Evolutionary conservation across 2,113 vertebrate genomes (phyloP).

Genomic region (Ranitomeya variabilis): DNA sequence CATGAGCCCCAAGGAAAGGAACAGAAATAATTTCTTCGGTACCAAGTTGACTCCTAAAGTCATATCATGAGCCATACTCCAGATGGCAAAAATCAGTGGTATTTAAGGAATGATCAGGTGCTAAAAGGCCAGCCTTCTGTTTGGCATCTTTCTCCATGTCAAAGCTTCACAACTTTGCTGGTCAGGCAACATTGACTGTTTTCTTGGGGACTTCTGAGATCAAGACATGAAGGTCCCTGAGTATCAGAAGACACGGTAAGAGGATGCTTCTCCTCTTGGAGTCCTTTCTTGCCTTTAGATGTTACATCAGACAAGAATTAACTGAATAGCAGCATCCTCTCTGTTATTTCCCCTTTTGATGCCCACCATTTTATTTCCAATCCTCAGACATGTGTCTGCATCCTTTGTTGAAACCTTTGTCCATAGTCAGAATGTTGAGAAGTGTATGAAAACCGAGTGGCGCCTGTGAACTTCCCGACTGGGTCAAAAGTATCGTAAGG

Average conservation of each 20-base stretch:
- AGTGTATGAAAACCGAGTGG: slow-evolving; percentile 87
- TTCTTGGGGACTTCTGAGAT: slow-evolving; percentile 51
- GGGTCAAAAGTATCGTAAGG: slow-evolving; percentile 72
- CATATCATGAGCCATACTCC: slow-evolving; percentile 45
- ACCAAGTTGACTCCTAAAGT: slow-evolving; percentile 41
- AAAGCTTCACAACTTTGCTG: slow-evolving; percentile 26
- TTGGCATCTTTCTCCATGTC: slow-evolving; percentile 40
- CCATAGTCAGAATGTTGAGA: slow-evolving; percentile 92
- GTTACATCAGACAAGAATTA: slow-evolving; percentile 61
- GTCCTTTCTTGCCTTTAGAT: slow-evolving; percentile 58
- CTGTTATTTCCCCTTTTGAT: slow-evolving; percentile 18
- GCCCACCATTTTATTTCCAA: slow-evolving; percentile 10
- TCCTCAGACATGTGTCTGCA: slow-evolving; percentile 94
- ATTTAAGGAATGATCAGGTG: slow-evolving; percentile 56
- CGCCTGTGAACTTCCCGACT: slow-evolving; percentile 80
- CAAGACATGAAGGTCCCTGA: slow-evolving; percentile 68
- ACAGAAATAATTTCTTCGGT: slow-evolving; percentile 34
- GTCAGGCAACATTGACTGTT: slow-evolving; percentile 35
- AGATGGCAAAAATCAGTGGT: slow-evolving; percentile 51
- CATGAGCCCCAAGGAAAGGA: slow-evolving; percentile 10
- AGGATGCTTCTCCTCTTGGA: slow-evolving; percentile 32
- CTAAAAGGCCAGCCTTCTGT: slow-evolving; percentile 50
- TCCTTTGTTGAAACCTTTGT: slow-evolving; percentile 92
- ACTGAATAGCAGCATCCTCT: slow-evolving; percentile 8
- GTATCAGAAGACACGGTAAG: slow-evolving; percentile 71